Percentiles rank a stretch among this genome's conserved stretches.
phyloP scores from a whole-genome alignment of 2,888 invertebrate genomes.

The Choreutis nemorana region DNA sequence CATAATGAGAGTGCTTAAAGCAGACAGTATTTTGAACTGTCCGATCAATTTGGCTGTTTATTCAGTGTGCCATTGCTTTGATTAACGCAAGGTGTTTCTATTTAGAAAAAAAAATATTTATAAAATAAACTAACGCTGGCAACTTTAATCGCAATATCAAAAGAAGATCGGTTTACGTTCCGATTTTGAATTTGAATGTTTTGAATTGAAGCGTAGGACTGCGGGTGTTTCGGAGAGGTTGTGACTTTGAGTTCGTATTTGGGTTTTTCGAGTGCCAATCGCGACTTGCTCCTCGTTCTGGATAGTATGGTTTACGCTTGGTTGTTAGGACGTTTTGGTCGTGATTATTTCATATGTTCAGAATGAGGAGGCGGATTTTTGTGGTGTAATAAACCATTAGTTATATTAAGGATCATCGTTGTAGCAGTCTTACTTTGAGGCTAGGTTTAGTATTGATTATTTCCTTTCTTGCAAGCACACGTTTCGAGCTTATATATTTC shows the following conservation, averaged over 20 bases:
- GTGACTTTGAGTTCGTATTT: conserved; percentile 6
- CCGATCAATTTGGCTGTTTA: no score
- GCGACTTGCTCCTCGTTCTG: conserved; percentile 8
- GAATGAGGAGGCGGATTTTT: conserved; percentile 7
- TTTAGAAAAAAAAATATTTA: no score
- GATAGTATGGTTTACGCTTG: background rate
- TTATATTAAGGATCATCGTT: conserved; percentile 59
- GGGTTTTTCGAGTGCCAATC: conserved; percentile 12
- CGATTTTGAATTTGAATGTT: background rate
- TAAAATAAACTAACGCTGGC: conserved; percentile 4
- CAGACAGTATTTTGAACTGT: no score
- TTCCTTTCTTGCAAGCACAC: conserved; percentile 3
- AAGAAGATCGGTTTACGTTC: background rate
- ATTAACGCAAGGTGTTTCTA: no score
- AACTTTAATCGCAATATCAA: background rate
- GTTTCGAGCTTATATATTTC: conserved; percentile 2
- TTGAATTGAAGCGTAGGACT: no score
- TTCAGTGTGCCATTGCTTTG: no score
- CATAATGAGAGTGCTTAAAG: no score
- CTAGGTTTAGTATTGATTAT: conserved; percentile 19
- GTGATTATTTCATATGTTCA: background rate
- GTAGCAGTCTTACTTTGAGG: conserved; percentile 30
- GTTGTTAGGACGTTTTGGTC: background rate
- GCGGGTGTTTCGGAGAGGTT: no score
- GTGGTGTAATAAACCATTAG: conserved; percentile 25